Base-by-base conservation (phyloP, 2,888 invertebrate species). In the Drosophila anomelani region DNA sequence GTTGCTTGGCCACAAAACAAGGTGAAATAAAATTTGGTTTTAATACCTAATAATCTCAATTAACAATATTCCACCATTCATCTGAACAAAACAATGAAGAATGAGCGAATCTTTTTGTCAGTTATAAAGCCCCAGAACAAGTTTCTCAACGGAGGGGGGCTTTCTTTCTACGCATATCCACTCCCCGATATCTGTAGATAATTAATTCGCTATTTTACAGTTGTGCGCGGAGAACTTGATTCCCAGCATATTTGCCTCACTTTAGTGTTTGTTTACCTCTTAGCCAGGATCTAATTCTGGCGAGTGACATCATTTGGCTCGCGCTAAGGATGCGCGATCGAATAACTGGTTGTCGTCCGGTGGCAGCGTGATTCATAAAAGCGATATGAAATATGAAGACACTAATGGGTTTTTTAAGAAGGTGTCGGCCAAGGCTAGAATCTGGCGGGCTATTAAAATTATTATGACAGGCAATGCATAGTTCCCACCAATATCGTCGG, bases 251-350 rank as follows among this genome's bases (percentile, higher is more conserved):
- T 80, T 72, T 62, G 79, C 73, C 70, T 74, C 54, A 12, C n/a
- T 47, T 56, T 41, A 39, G 20, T 62, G 39, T 47, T 53, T 43
- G 41, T 64, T 63, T 60, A 71, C 64, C 61, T 43, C 55, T 74
- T 54, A 69, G 49, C 55, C 77, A 88, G 86, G 88, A 83, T 82
- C 59, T 82, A 84, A 75, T 69, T 78, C 60, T 60, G 62, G 71
- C 51, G 15, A 29, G 66, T 84, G 84, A 84, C 71, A 79, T 84
- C 88, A 84, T 23, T 38, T 58, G 54, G n/a, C 51, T 63, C 41
- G 23, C 29, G 62, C 55, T 63, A 85, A 88, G 88, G 88, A 88
- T 79, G 66, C 67, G 51, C 44, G 46, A 60, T 36, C 36, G 20
- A n/a, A 29, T 12, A 69, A 72, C 70, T 20, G 55, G 72, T 70